Percentiles rank a stretch among this genome's conserved stretches.
Evolutionary conservation across 2,888 invertebrate genomes (phyloP).

Genomic region (Chorisops tibialis): DNA sequence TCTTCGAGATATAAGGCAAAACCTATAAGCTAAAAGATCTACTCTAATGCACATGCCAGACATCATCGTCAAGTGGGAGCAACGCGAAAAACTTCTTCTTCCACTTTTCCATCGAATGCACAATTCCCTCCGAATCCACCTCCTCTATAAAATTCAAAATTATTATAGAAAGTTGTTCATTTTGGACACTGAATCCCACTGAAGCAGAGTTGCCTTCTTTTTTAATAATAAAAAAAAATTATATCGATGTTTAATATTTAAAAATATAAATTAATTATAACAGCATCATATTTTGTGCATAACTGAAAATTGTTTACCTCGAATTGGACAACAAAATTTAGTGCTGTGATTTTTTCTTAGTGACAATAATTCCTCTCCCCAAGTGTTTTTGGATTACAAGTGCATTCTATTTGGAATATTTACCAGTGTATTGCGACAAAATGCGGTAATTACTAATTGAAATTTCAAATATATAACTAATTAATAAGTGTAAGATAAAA

Average conservation of each 20-base stretch:
- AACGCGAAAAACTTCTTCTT: background rate
- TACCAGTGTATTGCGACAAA: background rate
- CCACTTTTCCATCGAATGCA: constrained; percentile 9
- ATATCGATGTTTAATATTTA: background rate
- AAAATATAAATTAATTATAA: background rate
- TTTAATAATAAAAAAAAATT: background rate
- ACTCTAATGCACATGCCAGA: background rate
- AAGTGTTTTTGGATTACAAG: background rate
- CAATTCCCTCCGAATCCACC: constrained; percentile 12
- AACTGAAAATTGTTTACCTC: background rate
- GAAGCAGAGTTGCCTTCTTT: constrained; percentile 3
- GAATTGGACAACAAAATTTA: background rate
- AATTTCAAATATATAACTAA: too few species aligned
- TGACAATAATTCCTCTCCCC: background rate
- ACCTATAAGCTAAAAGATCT: background rate
- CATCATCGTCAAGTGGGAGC: background rate
- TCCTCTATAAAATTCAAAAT: constrained; percentile 46
- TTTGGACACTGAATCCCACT: constrained; percentile 42
- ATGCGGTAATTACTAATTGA: constrained; percentile 12
- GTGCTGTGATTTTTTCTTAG: constrained; percentile 7
- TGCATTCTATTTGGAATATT: background rate
- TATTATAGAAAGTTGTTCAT: constrained; percentile 49
- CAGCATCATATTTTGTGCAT: background rate
- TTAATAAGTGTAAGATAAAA: too few species aligned
- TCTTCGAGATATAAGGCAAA: background rate